Conservation (phyloP, 2,797 vertebrate species). For the Sebastes kiyomatsui region DNA sequence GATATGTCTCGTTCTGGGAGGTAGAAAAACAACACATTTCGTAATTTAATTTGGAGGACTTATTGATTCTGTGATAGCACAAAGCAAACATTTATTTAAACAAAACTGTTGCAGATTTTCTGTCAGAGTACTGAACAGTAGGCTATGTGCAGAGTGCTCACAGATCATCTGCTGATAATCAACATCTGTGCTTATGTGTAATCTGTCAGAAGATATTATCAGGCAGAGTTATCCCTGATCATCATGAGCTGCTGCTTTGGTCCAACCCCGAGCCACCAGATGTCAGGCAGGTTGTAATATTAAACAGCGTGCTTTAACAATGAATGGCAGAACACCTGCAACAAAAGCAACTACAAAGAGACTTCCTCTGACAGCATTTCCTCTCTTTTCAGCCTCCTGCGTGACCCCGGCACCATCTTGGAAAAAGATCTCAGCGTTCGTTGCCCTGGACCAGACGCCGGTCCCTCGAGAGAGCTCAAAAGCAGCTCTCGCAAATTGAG, state of each 20-base stretch:
- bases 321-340: constrained; percentile 90
- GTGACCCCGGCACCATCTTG: constrained; percentile 79
- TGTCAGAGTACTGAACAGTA: not conserved
- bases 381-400: constrained; percentile 73
- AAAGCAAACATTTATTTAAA: not conserved
- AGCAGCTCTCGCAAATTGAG: constrained; percentile 72
- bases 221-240: constrained; percentile 7
- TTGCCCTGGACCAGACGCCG: constrained; percentile 67
- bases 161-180: constrained; percentile 10
- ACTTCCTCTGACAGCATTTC: constrained; percentile 82
- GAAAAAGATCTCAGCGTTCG: constrained; percentile 81
- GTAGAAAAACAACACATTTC: not conserved
- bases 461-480: constrained; percentile 72
- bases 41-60: not conserved
- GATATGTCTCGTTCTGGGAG: not conserved
- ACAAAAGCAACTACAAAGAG: constrained; percentile 87
- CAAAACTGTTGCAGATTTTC: not conserved
- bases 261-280: constrained; percentile 75
- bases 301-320: constrained; percentile 80
- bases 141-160: not conserved
- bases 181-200: constrained; percentile 45
- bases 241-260: constrained; percentile 38
- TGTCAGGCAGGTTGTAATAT: constrained; percentile 81
- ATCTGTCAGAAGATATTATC: constrained; percentile 47
- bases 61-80: not conserved